These are phyloP conservation scores for Notothenia coriiceps DNA, from an alignment of 2,113 vertebrate genomes.

Conservation along the genomic window DNA sequence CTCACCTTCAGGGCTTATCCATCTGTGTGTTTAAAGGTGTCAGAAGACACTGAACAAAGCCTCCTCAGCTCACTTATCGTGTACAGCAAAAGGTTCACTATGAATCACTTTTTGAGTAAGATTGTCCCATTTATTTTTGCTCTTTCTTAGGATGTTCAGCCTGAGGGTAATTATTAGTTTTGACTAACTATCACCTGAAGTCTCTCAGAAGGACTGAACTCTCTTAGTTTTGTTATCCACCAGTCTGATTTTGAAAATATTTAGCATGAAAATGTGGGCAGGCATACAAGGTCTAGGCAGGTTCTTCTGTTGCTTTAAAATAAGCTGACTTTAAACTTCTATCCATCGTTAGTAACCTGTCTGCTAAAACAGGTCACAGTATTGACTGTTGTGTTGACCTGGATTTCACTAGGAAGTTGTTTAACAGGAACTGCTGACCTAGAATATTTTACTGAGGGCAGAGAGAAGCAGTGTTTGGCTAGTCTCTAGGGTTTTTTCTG, in stretches of 20 bases:
- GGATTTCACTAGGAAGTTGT: slow-evolving; percentile 40
- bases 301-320: background rate
- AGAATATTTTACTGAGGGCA: slow-evolving; percentile 4
- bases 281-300: too few relatives aligned
- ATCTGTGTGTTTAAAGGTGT: background rate
- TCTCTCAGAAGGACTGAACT: too few relatives aligned
- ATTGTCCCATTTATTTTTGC: background rate
- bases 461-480: background rate
- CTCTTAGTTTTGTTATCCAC: background rate
- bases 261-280: background rate
- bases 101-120: background rate
- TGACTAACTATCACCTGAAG: background rate
- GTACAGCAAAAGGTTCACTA: background rate
- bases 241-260: background rate
- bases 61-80: background rate
- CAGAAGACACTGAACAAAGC: too few relatives aligned
- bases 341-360: slow-evolving; percentile 8
- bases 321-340: background rate
- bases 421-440: slow-evolving; percentile 33
- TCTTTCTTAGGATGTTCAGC: background rate
- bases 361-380: slow-evolving; percentile 4
- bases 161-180: background rate
- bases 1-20: background rate
- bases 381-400: slow-evolving; percentile 41
- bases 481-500: slow-evolving; percentile 21